Conservation (phyloP, 2,888 invertebrate genomes). For the Cerastis leucographa region DNA sequence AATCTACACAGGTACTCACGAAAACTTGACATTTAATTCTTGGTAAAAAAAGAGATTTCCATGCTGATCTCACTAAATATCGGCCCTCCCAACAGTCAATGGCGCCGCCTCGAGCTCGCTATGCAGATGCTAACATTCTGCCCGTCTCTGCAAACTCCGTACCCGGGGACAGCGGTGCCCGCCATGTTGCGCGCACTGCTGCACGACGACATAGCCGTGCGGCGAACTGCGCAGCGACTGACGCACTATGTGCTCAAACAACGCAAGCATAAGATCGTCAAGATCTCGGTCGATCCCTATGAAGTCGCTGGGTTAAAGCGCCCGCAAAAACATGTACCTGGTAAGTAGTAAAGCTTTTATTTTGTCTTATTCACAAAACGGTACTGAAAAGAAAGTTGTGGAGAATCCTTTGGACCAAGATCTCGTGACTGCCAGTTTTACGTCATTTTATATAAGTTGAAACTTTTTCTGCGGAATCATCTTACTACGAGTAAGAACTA, state of each 20-base stretch:
- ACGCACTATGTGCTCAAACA: slow-evolving; percentile 93
- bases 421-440: not conserved
- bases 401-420: not conserved
- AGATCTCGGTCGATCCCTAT: slow-evolving; percentile 91
- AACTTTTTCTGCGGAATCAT: not conserved
- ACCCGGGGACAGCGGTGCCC: slow-evolving; percentile 92
- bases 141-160: slow-evolving; percentile 93
- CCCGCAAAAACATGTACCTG: slow-evolving; percentile 81
- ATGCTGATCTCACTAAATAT: not conserved
- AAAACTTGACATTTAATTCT: not conserved
- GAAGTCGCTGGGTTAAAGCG: slow-evolving; percentile 79
- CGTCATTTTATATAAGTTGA: not conserved
- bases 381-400: not conserved
- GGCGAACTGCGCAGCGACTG: slow-evolving; percentile 92
- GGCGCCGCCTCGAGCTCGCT: slow-evolving; percentile 95
- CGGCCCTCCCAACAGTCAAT: slow-evolving; percentile 90
- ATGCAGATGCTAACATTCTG: slow-evolving; percentile 93
- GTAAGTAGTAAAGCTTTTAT: slow-evolving; percentile 63
- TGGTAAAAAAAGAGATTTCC: not conserved
- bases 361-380: not conserved
- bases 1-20: not conserved
- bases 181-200: slow-evolving; percentile 92
- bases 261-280: slow-evolving; percentile 92
- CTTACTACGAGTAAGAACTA: not conserved
- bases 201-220: slow-evolving; percentile 95